Conservation (phyloP, 2,113 vertebrate genomes). For the Pedionomus torquatus region DNA sequence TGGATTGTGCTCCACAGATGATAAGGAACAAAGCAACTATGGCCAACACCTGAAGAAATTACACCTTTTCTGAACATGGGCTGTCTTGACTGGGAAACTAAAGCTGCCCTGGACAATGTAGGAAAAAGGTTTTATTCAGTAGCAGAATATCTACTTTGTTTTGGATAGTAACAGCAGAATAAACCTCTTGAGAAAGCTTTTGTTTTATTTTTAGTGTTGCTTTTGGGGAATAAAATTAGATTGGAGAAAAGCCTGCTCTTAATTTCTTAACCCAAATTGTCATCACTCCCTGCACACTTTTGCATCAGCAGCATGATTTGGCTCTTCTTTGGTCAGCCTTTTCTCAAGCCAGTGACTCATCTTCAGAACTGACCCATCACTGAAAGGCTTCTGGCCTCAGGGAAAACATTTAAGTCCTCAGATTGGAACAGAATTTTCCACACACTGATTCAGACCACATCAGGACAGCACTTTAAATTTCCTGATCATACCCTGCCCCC, state of each 20-base stretch:
- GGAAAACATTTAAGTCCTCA: background rate
- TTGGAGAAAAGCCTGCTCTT: background rate
- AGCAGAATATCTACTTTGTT: background rate
- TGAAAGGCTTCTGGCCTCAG: background rate
- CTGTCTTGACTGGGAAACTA: background rate
- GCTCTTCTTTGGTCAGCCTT: constrained; percentile 21
- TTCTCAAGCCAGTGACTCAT: constrained; percentile 45
- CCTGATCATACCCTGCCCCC: background rate
- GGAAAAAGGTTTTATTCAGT: background rate
- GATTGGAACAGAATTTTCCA: background rate
- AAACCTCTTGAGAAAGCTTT: constrained; percentile 28
- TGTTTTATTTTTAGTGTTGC: constrained; percentile 46
- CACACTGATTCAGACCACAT: background rate
- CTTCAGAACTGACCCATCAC: constrained; percentile 39
- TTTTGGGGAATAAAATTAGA: constrained; percentile 11
- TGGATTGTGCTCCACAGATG: background rate
- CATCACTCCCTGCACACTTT: constrained; percentile 12
- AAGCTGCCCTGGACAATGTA: background rate
- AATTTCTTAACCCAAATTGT: constrained; percentile 40
- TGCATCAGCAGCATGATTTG: constrained; percentile 1
- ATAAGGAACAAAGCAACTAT: background rate
- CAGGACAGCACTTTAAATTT: background rate
- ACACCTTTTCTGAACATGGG: background rate
- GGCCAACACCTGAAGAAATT: background rate
- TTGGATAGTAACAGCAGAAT: background rate